Base-by-base conservation (phyloP, 2,113 vertebrate genomes). In the Myotis lucifugus region DNA sequence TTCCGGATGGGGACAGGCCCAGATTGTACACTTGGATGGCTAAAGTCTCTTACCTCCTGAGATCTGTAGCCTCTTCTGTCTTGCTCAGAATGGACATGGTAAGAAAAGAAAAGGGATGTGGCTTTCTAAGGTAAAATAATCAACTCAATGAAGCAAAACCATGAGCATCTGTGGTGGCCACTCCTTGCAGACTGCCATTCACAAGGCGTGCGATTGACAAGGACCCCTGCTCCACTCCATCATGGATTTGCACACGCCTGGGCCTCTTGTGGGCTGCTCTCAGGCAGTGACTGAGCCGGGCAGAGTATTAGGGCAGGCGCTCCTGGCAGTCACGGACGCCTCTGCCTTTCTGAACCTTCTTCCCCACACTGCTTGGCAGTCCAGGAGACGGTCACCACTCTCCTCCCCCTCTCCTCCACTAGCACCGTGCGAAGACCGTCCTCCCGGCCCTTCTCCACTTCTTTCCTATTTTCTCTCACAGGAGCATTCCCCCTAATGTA, bases 401-500 rank as follows among this genome's bases (percentile, higher is more conserved):
- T 67, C 14, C 17, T 67, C n/a, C 46, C 6, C 0, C 3, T 50
- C 25, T 82, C 32, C 25, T 82, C 23, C 69, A 42, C 40, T 6
- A 18, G 2, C 8, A 6, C 19, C 23, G 1, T 10, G 4, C 37
- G n/a, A 34, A 17, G 8, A 15, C 3, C 21, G 14, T 2, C 25
- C 19, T 34, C 42, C 13, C 2, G 37, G 37, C 27, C 34, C 13
- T 29, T 46, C 52, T n/a, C 34, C 34, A 12, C 46, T 73, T 84
- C 69, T 27, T 54, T 17, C 40, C 19, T 37, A 7, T 74, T 37
- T 79, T 84, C 25, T 93, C 18, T 10, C n/a, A 61, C 73, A 73
- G 3, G 13, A n/a, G 9, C 70, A 56, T n/a, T 56, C 86, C 70
- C 32, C 50, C 32, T 37, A 18, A 79, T 34, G 54, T 9, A 27